Percentiles rank a stretch among this genome's conserved stretches.
Evolutionary conservation across 2,888 invertebrate species (phyloP).

Genomic region (Watsonalla binaria): DNA sequence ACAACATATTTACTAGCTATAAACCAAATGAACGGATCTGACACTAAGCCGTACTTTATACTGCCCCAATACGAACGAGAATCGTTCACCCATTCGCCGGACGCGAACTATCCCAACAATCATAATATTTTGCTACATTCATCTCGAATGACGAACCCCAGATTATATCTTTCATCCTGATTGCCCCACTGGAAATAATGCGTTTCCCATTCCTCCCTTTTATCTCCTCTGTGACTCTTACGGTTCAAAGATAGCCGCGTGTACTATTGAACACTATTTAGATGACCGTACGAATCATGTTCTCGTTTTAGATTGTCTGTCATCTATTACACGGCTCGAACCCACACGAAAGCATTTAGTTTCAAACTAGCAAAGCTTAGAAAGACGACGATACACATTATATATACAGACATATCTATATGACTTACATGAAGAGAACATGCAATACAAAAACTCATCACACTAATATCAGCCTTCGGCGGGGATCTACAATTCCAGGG

Average conservation of each 20-base stretch:
- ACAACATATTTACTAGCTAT: too few species aligned
- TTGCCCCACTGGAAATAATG: conserved; percentile 54
- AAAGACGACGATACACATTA: too few species aligned
- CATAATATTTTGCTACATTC: conserved; percentile 38
- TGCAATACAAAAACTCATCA: too few species aligned
- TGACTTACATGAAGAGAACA: too few species aligned
- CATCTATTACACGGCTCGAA: too few species aligned
- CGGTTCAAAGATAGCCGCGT: conserved; percentile 36
- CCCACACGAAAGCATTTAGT: too few species aligned
- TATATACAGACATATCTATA: too few species aligned
- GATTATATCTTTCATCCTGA: conserved; percentile 51
- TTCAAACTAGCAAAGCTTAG: too few species aligned
- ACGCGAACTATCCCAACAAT: conserved; percentile 10
- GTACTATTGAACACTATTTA: conserved; percentile 24
- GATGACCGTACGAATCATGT: not conserved
- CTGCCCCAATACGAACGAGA: not conserved
- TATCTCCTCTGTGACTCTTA: conserved; percentile 37
- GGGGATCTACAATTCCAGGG: too few species aligned
- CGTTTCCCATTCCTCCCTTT: conserved; percentile 40
- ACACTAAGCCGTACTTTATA: too few species aligned
- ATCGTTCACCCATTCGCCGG: conserved; percentile 1
- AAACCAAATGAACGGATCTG: too few species aligned
- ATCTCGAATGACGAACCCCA: conserved; percentile 35
- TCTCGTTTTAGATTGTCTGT: not conserved
- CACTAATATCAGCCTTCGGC: too few species aligned